Evolutionary conservation across 1,140 invertebrate species (phyloP).

Genomic region (Pantala flavescens): DNA sequence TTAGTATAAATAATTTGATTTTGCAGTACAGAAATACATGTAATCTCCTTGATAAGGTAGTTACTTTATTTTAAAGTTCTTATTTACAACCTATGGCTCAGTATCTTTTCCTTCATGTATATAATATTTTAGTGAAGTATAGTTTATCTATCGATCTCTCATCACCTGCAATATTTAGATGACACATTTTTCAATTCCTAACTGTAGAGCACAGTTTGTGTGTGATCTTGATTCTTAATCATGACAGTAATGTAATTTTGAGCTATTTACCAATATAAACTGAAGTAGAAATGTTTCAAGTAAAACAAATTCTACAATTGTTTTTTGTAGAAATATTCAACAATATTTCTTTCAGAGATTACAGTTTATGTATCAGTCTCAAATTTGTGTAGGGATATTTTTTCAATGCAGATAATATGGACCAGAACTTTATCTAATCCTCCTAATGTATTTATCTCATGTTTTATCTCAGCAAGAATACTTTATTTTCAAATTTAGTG

Average conservation of each 20-base stretch:
- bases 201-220: neutral
- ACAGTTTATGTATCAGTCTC: neutral
- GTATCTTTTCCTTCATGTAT: neutral
- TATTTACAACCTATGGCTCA: neutral
- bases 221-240: neutral
- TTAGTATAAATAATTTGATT: neutral
- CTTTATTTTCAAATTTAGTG: neutral
- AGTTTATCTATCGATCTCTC: neutral
- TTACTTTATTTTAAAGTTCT: neutral
- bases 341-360: neutral
- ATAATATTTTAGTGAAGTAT: neutral
- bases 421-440: neutral
- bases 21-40: neutral
- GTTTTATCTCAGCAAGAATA: neutral
- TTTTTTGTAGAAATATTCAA: neutral
- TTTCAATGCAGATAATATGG: neutral
- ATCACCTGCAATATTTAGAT: neutral
- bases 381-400: neutral
- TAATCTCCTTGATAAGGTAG: neutral
- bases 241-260: neutral
- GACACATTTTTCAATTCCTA: neutral
- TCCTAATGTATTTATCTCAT: neutral
- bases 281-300: neutral
- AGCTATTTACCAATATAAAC: neutral
- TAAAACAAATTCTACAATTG: neutral